Percentiles rank a stretch among this genome's conserved stretches.
Evolutionary conservation across 2,888 invertebrate species (phyloP).

Genomic region (Zhengitettix transpicula): DNA sequence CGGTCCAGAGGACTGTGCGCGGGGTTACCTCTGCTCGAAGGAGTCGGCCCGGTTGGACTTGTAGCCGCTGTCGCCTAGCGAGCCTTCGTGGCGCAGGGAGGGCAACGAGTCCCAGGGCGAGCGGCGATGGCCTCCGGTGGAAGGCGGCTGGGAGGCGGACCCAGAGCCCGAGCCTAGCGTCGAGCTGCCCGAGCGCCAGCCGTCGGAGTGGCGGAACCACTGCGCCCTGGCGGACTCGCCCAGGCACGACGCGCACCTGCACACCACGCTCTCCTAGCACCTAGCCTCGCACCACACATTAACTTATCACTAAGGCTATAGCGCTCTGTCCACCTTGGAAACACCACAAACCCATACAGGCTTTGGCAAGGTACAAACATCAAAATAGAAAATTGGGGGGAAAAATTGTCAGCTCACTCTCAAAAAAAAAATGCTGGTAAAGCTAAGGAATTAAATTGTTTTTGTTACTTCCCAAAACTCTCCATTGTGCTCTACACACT

Average conservation of each 20-base stretch:
- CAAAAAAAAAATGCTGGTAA: no score
- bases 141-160: conserved; percentile 24
- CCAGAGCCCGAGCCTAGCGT: conserved; percentile 42
- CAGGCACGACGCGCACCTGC: conserved; percentile 62
- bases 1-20: no score
- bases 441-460: no score
- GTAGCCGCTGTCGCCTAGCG: conserved; percentile 74
- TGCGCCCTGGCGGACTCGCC: conserved; percentile 79
- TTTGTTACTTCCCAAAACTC: no score
- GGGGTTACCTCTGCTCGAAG: conserved; percentile 61
- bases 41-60: conserved; percentile 74
- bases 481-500: no score
- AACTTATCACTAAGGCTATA: no score
- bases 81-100: conserved; percentile 68
- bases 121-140: conserved; percentile 41
- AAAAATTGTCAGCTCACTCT: no score
- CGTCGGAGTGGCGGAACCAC: conserved; percentile 81
- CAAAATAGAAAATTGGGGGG: no score
- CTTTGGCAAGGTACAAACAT: no score
- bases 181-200: conserved; percentile 65
- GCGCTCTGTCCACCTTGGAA: no score
- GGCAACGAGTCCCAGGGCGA: conserved; percentile 81
- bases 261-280: not conserved
- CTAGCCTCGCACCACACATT: no score
- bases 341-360: no score